These are phyloP conservation scores for Oxyscelio sp. DNA, from an alignment of 2,888 invertebrate genomes.

Conservation along the genomic window DNA sequence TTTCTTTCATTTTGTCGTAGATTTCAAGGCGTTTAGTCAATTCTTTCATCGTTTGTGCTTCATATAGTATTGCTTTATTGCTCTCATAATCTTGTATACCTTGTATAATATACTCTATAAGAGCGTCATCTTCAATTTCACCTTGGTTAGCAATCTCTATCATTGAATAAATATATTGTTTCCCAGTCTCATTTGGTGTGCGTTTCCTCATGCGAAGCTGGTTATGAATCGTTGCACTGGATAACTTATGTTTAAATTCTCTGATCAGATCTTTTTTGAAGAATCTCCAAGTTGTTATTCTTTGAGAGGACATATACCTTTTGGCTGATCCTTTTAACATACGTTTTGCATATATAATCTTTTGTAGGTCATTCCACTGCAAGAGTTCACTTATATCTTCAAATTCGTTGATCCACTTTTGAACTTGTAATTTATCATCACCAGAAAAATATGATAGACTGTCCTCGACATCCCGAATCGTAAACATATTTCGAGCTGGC, in stretches of 20 bases:
- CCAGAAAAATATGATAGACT: slow-evolving; percentile 53
- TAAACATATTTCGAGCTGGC: background rate
- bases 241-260: slow-evolving; percentile 66
- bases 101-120: slow-evolving; percentile 72
- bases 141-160: slow-evolving; percentile 71
- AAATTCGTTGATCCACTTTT: slow-evolving; percentile 71
- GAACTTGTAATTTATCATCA: slow-evolving; percentile 34
- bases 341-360: slow-evolving; percentile 66
- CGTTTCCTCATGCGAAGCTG: slow-evolving; percentile 56
- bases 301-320: slow-evolving; percentile 49
- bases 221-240: slow-evolving; percentile 66
- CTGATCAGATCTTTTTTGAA: slow-evolving; percentile 50
- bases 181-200: slow-evolving; percentile 45
- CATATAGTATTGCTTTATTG: slow-evolving; percentile 61
- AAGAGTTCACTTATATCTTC: slow-evolving; percentile 69
- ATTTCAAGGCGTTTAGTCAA: slow-evolving; percentile 57
- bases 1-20: slow-evolving; percentile 45
- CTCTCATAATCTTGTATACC: slow-evolving; percentile 63
- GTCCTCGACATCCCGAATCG: slow-evolving; percentile 59
- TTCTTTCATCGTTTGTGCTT: slow-evolving; percentile 15
- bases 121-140: slow-evolving; percentile 66
- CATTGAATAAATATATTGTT: slow-evolving; percentile 74
- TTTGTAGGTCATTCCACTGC: slow-evolving; percentile 66
- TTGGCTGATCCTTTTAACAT: slow-evolving; percentile 72
- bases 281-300: slow-evolving; percentile 58